Percentiles rank a stretch among this genome's conserved stretches.
Conservation (phyloP, 2,113 vertebrate species). For the Thalassoma bifasciatum region DNA sequence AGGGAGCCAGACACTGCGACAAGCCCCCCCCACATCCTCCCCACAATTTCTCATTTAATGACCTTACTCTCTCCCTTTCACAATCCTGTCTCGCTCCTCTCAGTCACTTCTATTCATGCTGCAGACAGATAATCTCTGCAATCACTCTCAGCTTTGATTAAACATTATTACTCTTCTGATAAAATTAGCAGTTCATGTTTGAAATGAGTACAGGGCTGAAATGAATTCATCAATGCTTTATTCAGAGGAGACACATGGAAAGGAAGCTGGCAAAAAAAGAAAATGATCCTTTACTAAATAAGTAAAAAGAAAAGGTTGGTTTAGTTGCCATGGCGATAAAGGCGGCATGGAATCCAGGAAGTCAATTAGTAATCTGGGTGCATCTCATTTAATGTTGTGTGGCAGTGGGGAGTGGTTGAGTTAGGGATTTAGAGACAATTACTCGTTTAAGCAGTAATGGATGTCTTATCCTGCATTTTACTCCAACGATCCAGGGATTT, state of each 20-base stretch:
- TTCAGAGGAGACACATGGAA: slow-evolving; percentile 17
- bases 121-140: slow-evolving; percentile 52
- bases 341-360: slow-evolving; percentile 78
- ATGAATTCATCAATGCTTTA: slow-evolving; percentile 48
- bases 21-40: too few species aligned
- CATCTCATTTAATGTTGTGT: slow-evolving; percentile 80
- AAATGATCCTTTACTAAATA: slow-evolving; percentile 17
- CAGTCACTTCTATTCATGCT: slow-evolving; percentile 44
- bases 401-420: slow-evolving; percentile 45
- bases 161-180: slow-evolving; percentile 58
- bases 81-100: slow-evolving; percentile 1
- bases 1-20: slow-evolving; percentile 52
- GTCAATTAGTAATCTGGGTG: slow-evolving; percentile 83
- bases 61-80: slow-evolving; percentile 17
- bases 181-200: slow-evolving; percentile 50
- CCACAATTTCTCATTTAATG: slow-evolving; percentile 34
- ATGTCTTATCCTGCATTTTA: slow-evolving; percentile 31
- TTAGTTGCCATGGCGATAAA: slow-evolving; percentile 82
- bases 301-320: slow-evolving; percentile 54
- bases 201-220: slow-evolving; percentile 30
- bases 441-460: slow-evolving; percentile 38
- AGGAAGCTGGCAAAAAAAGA: too few species aligned
- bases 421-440: slow-evolving; percentile 53
- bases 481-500: slow-evolving; percentile 20
- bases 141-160: slow-evolving; percentile 59